phyloP scores from a whole-genome alignment of 2,888 invertebrate genomes.

The Capitulum mitella region DNA sequence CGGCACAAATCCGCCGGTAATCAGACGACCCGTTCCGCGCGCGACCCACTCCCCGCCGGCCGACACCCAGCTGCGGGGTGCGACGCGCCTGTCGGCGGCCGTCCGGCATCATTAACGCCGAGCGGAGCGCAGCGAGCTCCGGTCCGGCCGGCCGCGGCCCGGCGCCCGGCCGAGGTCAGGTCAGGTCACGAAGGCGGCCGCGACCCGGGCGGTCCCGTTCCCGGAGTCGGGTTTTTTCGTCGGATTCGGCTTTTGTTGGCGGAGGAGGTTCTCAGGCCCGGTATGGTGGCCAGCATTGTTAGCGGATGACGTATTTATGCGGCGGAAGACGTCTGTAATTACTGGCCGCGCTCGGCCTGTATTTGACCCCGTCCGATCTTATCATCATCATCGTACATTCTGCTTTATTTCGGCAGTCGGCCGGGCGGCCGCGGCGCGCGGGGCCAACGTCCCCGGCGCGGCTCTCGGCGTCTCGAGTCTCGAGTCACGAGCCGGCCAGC shows the following conservation, averaged over 20 bases:
- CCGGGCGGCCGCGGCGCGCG: background rate
- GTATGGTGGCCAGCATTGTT: background rate
- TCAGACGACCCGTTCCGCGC: background rate
- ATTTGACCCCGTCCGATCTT: background rate
- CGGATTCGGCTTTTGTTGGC: slow-evolving; percentile 1
- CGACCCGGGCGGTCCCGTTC: background rate
- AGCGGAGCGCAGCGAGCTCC: background rate
- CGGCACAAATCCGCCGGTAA: slow-evolving; percentile 15
- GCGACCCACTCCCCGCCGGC: background rate
- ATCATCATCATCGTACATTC: background rate
- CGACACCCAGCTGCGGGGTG: background rate
- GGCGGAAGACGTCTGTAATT: background rate
- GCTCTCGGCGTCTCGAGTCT: too few relatives aligned
- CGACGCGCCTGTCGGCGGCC: background rate
- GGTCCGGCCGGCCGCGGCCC: background rate
- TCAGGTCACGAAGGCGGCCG: background rate
- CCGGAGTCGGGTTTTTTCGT: background rate
- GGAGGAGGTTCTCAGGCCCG: background rate
- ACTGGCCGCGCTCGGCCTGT: background rate
- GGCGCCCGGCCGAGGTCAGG: background rate
- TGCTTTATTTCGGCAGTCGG: background rate
- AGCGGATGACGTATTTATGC: background rate
- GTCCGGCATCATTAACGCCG: background rate
- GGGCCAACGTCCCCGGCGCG: too few relatives aligned
- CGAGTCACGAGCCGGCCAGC: too few relatives aligned